Percentiles rank a stretch among this genome's conserved stretches.
Conservation (phyloP, 2,797 vertebrate genomes). For the Cuculus canorus region DNA sequence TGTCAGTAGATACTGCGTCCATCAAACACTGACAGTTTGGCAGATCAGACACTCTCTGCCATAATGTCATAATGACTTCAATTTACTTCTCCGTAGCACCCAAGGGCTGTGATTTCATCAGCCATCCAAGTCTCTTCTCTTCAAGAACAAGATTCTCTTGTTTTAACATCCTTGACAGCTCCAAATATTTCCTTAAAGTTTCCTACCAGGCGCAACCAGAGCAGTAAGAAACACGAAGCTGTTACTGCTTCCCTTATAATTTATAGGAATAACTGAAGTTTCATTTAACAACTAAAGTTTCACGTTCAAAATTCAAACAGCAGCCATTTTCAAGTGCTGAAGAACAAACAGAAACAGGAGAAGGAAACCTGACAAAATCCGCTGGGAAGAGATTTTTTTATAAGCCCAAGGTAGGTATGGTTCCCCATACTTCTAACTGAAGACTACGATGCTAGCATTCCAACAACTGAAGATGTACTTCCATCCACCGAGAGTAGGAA, state of each 20-base stretch:
- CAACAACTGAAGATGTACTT: neutral
- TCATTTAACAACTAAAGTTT: conserved; percentile 12
- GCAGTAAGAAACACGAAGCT: conserved; percentile 24
- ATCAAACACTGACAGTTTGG: conserved; percentile 62
- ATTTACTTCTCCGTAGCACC: conserved; percentile 29
- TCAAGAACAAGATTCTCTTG: conserved; percentile 27
- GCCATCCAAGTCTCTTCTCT: conserved; percentile 35
- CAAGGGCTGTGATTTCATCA: conserved; percentile 54
- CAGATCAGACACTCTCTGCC: conserved; percentile 49
- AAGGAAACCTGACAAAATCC: neutral
- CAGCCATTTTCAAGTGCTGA: neutral
- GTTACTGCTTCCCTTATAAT: neutral
- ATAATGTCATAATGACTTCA: conserved; percentile 64
- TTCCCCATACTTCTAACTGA: neutral
- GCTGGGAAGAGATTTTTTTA: neutral
- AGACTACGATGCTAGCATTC: fast-evolving
- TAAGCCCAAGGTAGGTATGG: neutral
- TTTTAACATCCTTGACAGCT: conserved; percentile 48
- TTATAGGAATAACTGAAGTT: neutral
- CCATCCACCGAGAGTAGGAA: neutral
- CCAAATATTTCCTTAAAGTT: neutral
- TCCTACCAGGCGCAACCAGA: conserved; percentile 35
- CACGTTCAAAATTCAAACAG: neutral
- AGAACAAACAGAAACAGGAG: neutral
- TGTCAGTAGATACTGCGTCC: conserved; percentile 53